These are phyloP conservation scores for Exocentrus adspersus DNA, from an alignment of 2,888 invertebrate species.

Conservation along the genomic window DNA sequence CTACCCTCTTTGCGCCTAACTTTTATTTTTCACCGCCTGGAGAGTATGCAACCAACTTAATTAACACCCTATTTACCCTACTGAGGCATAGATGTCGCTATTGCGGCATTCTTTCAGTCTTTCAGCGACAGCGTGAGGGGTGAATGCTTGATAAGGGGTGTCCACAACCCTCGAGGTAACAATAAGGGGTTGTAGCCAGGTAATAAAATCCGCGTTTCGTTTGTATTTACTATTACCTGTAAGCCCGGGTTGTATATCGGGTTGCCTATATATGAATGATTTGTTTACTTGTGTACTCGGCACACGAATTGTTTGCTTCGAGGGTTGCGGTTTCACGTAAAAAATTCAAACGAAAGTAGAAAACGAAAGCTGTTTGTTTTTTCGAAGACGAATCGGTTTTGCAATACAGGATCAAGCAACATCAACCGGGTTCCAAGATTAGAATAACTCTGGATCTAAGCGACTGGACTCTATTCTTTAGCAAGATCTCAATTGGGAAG, in stretches of 20 bases:
- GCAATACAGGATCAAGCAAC: too few species aligned
- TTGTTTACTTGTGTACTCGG: neutral
- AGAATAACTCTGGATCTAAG: too few species aligned
- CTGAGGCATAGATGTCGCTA: constrained; percentile 31
- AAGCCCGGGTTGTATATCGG: constrained; percentile 17
- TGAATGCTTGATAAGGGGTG: neutral
- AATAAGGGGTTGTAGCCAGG: neutral
- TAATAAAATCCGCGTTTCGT: constrained; percentile 2
- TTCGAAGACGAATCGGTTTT: too few species aligned
- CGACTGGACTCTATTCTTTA: too few species aligned
- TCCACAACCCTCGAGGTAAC: neutral
- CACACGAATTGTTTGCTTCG: neutral
- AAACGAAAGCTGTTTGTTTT: too few species aligned
- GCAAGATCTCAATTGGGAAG: too few species aligned
- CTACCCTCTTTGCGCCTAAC: neutral
- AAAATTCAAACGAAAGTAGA: too few species aligned
- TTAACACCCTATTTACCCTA: constrained; percentile 23
- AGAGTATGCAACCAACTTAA: constrained; percentile 14
- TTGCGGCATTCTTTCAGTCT: constrained; percentile 3
- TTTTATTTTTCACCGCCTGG: neutral
- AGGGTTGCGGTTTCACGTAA: neutral
- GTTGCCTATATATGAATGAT: constrained; percentile 27
- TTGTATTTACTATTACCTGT: constrained; percentile 20
- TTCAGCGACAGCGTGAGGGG: neutral
- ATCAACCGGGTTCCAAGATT: too few species aligned